Evolutionary conservation across 2,888 invertebrate genomes (phyloP), one percentile per base, ranked within the genome.

Genomic region (Conops quadrifasciatus): DNA sequence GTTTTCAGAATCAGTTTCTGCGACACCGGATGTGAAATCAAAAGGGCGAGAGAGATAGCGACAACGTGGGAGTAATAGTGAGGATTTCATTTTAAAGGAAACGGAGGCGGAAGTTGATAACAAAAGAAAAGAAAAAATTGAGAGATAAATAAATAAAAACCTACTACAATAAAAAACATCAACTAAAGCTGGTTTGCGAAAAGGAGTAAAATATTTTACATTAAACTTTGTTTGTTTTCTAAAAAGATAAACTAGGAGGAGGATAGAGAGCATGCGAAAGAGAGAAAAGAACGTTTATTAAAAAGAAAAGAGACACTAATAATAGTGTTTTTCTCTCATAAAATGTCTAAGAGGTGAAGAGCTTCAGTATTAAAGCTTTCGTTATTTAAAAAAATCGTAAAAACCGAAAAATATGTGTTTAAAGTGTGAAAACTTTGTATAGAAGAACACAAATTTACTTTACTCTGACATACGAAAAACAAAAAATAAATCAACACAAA

Each of bases 51-150:
- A 49, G 47, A 24, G 21, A 49, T 15, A 45, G 49, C 58, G 5
- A 9, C 5, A 36, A 36, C 9, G 9, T 36, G 11, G 26, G 24
- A 62, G 45, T 36, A 58, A 67, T 67, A 63, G 47, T 72, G 62
- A 36, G 4, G 4, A 36, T 64, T 21, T n/a, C 19, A 30, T 59
- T 69, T 58, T 15, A 49, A 58, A 71, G 72, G 69, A 72, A 74
- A 47, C 43, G 70, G 71, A 73, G 65, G 67, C 58, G 72, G 72
- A 74, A 65, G 67, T 66, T 62, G 71, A 73, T 63, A 70, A 70
- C 66, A 53, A 67, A 63, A 26, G 66, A 36, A 28, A 63, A 49
- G 11, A 56, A 59, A 24, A 70, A 56, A 53, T 30, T 43, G 49
- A 49, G 19, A 56, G 49, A 21, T 51, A 60, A 66, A 66, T 43